A percentile compares a stretch with the other conserved stretches of the same genome.
Evolutionary conservation across 2,888 invertebrate genomes (phyloP).

Genomic region (Pachymerium ferrugineum): DNA sequence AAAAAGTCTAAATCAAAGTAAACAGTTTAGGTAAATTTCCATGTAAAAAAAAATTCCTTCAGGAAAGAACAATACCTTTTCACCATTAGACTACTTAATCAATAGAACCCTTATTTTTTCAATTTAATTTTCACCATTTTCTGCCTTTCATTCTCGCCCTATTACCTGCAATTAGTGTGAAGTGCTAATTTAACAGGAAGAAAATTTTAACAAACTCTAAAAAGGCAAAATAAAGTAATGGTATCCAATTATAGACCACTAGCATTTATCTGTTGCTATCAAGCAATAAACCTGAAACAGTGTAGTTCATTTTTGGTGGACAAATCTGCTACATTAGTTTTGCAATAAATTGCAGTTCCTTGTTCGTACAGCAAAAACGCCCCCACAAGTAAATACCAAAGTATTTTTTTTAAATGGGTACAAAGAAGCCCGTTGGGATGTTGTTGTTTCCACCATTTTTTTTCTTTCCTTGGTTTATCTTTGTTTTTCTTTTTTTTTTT

Average conservation of each 20-base stretch:
- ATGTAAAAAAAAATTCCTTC: no score
- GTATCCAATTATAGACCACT: background rate
- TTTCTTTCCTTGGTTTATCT: no score
- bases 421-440: slow-evolving; percentile 7
- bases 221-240: background rate
- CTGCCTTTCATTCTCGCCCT: no score
- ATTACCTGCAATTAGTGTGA: no score
- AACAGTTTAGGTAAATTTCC: no score
- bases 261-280: background rate
- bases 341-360: background rate
- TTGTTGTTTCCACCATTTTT: slow-evolving; percentile 15
- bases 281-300: background rate
- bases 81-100: no score
- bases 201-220: no score
- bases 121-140: no score
- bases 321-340: background rate
- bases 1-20: no score
- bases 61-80: no score
- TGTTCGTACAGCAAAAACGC: slow-evolving; percentile 6
- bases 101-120: no score
- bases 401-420: background rate
- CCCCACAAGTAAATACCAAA: background rate
- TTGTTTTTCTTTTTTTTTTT: background rate
- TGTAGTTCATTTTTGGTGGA: background rate
- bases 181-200: no score